Percentiles rank a stretch among this genome's conserved stretches.
These are phyloP conservation scores for Gymnoscelis rufifasciata DNA, from an alignment of 2,888 invertebrate species.

Conservation along the genomic window DNA sequence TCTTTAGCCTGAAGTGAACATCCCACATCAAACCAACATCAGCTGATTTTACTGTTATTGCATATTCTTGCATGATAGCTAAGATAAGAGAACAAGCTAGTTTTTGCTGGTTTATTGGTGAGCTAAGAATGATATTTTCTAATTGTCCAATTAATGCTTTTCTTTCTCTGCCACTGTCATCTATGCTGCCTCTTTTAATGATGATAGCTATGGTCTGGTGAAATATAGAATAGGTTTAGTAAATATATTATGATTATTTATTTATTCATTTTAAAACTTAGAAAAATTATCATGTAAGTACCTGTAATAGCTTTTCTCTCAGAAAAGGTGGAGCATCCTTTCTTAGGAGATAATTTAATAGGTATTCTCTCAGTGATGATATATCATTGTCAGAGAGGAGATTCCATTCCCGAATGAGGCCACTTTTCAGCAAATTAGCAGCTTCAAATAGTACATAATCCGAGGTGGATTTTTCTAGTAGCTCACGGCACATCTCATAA, in stretches of 20 bases:
- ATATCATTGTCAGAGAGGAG: slow-evolving; percentile 84
- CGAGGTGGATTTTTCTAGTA: slow-evolving; percentile 84
- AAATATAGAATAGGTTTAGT: not conserved
- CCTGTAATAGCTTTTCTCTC: slow-evolving; percentile 84
- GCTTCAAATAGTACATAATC: slow-evolving; percentile 94
- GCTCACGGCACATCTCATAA: slow-evolving; percentile 87
- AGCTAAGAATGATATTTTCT: slow-evolving; percentile 88
- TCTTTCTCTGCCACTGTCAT: slow-evolving; percentile 84
- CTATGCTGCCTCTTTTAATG: slow-evolving; percentile 89
- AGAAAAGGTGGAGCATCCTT: slow-evolving; percentile 86
- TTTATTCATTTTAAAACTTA: not conserved
- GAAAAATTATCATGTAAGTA: too few relatives aligned
- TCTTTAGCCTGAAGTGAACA: slow-evolving; percentile 89
- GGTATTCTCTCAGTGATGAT: slow-evolving; percentile 85
- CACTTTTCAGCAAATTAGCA: slow-evolving; percentile 88
- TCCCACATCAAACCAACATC: slow-evolving; percentile 94
- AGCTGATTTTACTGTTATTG: slow-evolving; percentile 89
- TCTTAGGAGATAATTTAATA: slow-evolving; percentile 86
- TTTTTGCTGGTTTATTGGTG: slow-evolving; percentile 86
- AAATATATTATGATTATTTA: not conserved
- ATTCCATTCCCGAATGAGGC: slow-evolving; percentile 91
- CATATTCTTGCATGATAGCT: slow-evolving; percentile 92
- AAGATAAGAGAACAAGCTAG: slow-evolving; percentile 90
- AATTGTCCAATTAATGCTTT: slow-evolving; percentile 85
- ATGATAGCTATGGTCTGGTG: slow-evolving; percentile 89